Base-by-base conservation (phyloP, 2,888 invertebrate genomes). In the Melitaea athalia region DNA sequence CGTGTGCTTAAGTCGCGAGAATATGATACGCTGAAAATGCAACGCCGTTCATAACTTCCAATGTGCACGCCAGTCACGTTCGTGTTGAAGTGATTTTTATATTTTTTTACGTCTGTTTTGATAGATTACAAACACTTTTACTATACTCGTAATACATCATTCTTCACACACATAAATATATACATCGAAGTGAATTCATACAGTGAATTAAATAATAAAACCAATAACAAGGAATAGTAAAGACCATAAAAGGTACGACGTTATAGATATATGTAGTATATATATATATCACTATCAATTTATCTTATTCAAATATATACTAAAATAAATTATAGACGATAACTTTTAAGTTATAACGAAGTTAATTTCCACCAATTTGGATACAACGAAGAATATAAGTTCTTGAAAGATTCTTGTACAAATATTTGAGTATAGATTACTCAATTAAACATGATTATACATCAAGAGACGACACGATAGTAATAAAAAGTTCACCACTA, bases 11-110 rank as follows among this genome's bases (percentile, higher is more conserved):
- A 57, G 15, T 17, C 8, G 31, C 33, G 53, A 59, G 31, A 61
- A 63, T 60, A 15, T 24, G 66, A 50, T 61, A 68, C 15, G 61
- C 49, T 61, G 61, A 64, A 70, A 68, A 64, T 67, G 66, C 68
- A 72, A 70, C 55, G 43, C 59, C n/a, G 49, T 70, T 66, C 64
- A 68, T 70, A 67, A 64, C 64, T 57, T 10, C 33, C 33, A 59
- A 68, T 68, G 47, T 59, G 52, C 59, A 64, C 59, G 61, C 45
- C 7, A 63, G 53, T 59, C 68, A 63, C 67, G 63, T 59, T 38
- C 33, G 33, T 61, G 24, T 42, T 64, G 52, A 52, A 63, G 52
- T 59, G 42, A 10, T 47, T 53, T 55, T 47, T 14, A 45, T 24
- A 43, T 49, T 60, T 66, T 31, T 33, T 43, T 5, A 31, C 43